Evolutionary conservation across 2,888 invertebrate genomes (phyloP).

Genomic region (Lithosia quadra): DNA sequence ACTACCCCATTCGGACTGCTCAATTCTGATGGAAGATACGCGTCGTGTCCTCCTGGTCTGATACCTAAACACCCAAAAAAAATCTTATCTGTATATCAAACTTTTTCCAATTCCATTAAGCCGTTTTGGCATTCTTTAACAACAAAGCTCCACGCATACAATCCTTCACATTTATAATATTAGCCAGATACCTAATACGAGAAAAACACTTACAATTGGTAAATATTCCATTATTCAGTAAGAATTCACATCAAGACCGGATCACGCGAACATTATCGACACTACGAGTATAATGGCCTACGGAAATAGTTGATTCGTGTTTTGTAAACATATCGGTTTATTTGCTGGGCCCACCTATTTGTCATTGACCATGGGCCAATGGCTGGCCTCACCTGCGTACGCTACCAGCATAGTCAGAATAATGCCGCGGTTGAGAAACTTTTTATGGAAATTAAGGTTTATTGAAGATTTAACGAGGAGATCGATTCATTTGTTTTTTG

Average conservation of each 20-base stretch:
- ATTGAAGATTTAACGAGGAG: neutral
- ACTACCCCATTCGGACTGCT: too few relatives aligned
- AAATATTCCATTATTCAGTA: constrained; percentile 52
- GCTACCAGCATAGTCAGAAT: neutral
- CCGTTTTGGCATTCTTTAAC: too few relatives aligned
- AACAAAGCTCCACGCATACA: neutral
- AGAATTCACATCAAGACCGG: constrained; percentile 35
- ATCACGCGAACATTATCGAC: constrained; percentile 40
- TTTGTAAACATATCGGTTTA: constrained; percentile 53
- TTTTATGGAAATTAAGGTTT: neutral
- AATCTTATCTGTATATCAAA: too few relatives aligned
- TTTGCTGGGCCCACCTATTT: constrained; percentile 32
- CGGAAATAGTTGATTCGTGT: constrained; percentile 47
- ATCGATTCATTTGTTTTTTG: neutral
- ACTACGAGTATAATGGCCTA: constrained; percentile 35
- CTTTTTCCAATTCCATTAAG: too few relatives aligned
- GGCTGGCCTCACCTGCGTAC: constrained; percentile 11
- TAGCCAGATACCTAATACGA: neutral
- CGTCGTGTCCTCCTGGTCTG: too few relatives aligned
- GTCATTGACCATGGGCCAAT: constrained; percentile 21
- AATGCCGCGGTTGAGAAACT: neutral
- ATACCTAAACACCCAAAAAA: too few relatives aligned
- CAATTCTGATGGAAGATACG: too few relatives aligned
- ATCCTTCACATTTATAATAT: neutral
- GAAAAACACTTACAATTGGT: constrained; percentile 52